Evolutionary conservation across 2,888 invertebrate genomes (phyloP), one percentile per base, ranked within the genome.

Genomic region (Apotomis betuletana): DNA sequence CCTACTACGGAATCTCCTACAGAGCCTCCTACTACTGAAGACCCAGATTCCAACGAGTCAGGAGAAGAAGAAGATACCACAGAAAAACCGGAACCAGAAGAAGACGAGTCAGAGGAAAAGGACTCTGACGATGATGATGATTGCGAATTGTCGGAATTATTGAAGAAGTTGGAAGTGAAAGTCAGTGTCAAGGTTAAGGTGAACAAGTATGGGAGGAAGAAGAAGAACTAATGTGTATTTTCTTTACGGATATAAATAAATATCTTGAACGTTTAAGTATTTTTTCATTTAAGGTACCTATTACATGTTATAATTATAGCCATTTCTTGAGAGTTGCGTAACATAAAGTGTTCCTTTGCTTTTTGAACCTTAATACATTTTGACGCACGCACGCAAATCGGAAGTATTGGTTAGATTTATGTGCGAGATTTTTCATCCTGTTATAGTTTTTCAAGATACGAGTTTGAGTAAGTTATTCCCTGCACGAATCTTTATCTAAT

Each of bases 121-220:
- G 87, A 87, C 36, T 81, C 82, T 3, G 62, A 65, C 12, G 74
- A 69, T 8, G 70, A 65, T 54, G 74, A 74, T 44, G 75, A 75
- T 41, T 27, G 41, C 3, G 86, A 90, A 58, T 54, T 87, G 4
- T 80, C 84, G 0, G 81, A 91, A 49, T 78, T 90, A 6, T 78
- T 90, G 13, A 92, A 92, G 77, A 87, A 84, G 61, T 80, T 92
- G 52, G 85, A 90, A 78, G 87, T 92, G 0, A 85, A 86, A 76
- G 91, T 92, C 38, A 89, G 90, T 75, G 91, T 92, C 38, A 89
- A 88, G 74, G 90, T 92, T 54, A 84, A 81, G 62, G 72, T 92
- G 70, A 88, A 85, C 75, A 91, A 90, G 72, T 85, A 80, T 73
- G 65, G 55, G 1, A 82, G 82, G 49, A 81, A 80, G 74, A 82